Conservation (phyloP, 2,888 invertebrate species). For the Tubulanus polymorphus region DNA sequence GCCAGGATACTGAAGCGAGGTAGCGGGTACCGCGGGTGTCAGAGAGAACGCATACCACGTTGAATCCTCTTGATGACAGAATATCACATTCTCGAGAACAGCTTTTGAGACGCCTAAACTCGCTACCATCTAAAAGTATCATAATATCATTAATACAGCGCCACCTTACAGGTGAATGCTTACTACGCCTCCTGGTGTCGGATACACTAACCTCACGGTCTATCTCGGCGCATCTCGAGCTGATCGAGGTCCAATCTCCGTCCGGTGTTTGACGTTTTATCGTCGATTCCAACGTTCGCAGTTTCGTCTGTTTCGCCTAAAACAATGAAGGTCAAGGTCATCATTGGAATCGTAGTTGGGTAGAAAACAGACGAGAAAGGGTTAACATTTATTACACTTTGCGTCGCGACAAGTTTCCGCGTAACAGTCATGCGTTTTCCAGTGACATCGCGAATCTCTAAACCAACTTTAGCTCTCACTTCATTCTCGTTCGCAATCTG, state of each 20-base stretch:
- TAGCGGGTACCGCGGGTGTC: no score
- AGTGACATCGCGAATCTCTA: slow-evolving; percentile 61
- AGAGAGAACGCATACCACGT: slow-evolving; percentile 74
- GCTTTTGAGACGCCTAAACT: slow-evolving; percentile 85
- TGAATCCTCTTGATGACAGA: slow-evolving; percentile 98
- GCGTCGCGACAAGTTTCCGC: slow-evolving; percentile 66
- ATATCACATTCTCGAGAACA: slow-evolving; percentile 91
- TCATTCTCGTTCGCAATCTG: slow-evolving; percentile 62
- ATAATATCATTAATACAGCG: slow-evolving; percentile 55
- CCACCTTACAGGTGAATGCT: background rate
- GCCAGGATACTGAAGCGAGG: no score
- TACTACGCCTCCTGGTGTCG: background rate
- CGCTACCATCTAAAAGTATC: slow-evolving; percentile 70
- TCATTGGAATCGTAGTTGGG: no score
- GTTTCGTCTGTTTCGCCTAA: slow-evolving; percentile 41
- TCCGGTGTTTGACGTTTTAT: slow-evolving; percentile 34
- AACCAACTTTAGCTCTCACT: slow-evolving; percentile 57
- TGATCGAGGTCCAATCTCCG: slow-evolving; percentile 40
- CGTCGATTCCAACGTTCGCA: slow-evolving; percentile 46
- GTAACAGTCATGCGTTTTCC: slow-evolving; percentile 65
- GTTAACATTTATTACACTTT: slow-evolving; percentile 50
- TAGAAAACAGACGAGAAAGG: no score
- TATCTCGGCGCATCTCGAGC: slow-evolving; percentile 46
- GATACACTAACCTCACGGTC: slow-evolving; percentile 41
- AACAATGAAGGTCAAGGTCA: no score